A percentile compares a stretch with the other conserved stretches of the same genome.
These are phyloP conservation scores for Drosophila kuntzei DNA, from an alignment of 2,888 invertebrate species.

Conservation along the genomic window DNA sequence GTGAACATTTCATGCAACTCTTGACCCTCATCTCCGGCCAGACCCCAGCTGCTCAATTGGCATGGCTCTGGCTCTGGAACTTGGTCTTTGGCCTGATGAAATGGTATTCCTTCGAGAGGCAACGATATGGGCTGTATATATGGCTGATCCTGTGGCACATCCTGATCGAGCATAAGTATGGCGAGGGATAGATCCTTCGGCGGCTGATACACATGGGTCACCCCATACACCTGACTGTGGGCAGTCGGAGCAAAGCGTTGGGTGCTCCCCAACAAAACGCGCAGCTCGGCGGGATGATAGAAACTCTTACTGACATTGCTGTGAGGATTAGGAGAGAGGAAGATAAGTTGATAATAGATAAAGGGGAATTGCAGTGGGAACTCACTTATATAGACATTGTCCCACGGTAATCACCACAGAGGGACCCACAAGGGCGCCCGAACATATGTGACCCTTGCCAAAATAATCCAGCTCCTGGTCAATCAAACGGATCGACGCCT, in stretches of 20 bases:
- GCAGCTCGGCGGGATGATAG: constrained; percentile 82
- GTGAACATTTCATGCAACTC: constrained; percentile 58
- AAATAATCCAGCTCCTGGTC: constrained; percentile 67
- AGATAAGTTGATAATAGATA: neutral
- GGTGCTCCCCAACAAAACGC: constrained; percentile 77
- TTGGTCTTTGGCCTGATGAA: neutral
- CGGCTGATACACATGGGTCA: constrained; percentile 80
- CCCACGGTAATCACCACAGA: constrained; percentile 82
- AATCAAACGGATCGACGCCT: constrained; percentile 82
- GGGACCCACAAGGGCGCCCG: constrained; percentile 80
- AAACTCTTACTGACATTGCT: constrained; percentile 40
- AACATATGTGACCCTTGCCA: constrained; percentile 84
- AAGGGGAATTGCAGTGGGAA: neutral
- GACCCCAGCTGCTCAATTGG: constrained; percentile 66
- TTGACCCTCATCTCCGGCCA: constrained; percentile 23
- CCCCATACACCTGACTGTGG: constrained; percentile 64
- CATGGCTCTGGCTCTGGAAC: constrained; percentile 1
- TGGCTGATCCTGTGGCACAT: constrained; percentile 65
- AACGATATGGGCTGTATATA: constrained; percentile 72
- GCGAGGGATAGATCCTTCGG: constrained; percentile 69
- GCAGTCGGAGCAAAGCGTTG: constrained; percentile 61
- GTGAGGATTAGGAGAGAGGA: neutral
- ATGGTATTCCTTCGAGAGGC: constrained; percentile 9
- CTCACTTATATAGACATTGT: constrained; percentile 80
- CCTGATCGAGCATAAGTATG: constrained; percentile 78